These are phyloP conservation scores for Drosophila grimshawi DNA, from an alignment of 1,140 invertebrate genomes.

Conservation along the genomic window DNA sequence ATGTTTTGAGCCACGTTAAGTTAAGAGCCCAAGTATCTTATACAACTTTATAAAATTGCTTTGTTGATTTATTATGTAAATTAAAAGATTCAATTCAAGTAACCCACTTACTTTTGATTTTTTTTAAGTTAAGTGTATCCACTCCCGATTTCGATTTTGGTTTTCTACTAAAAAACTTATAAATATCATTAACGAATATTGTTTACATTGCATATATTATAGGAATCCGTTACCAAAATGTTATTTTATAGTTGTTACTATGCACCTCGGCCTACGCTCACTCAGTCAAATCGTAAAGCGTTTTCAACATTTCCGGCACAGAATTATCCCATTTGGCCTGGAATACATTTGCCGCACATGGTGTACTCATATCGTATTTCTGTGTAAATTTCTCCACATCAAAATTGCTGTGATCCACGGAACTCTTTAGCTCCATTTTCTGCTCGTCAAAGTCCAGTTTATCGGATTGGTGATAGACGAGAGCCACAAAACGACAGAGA, in stretches of 20 bases:
- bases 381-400: slow-evolving; percentile 88
- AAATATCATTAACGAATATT: too few species aligned
- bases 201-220: too few species aligned
- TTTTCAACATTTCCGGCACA: slow-evolving; percentile 87
- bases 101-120: too few species aligned
- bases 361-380: slow-evolving; percentile 91
- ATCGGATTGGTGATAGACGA: slow-evolving; percentile 91
- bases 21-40: neutral
- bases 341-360: slow-evolving; percentile 94
- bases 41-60: neutral
- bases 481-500: slow-evolving; percentile 94
- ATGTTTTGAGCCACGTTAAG: neutral
- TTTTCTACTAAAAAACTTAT: too few species aligned
- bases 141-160: too few species aligned
- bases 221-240: too few species aligned
- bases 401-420: slow-evolving; percentile 90
- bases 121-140: too few species aligned
- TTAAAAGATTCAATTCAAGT: too few species aligned
- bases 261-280: too few species aligned
- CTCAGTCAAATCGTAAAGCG: slow-evolving; percentile 2
- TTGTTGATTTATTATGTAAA: neutral
- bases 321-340: slow-evolving; percentile 96
- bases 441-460: slow-evolving; percentile 66
- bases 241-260: too few species aligned
- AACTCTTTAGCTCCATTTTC: slow-evolving; percentile 86